Conservation (phyloP, 2,888 invertebrate genomes). For the Lucinisca nassula region DNA sequence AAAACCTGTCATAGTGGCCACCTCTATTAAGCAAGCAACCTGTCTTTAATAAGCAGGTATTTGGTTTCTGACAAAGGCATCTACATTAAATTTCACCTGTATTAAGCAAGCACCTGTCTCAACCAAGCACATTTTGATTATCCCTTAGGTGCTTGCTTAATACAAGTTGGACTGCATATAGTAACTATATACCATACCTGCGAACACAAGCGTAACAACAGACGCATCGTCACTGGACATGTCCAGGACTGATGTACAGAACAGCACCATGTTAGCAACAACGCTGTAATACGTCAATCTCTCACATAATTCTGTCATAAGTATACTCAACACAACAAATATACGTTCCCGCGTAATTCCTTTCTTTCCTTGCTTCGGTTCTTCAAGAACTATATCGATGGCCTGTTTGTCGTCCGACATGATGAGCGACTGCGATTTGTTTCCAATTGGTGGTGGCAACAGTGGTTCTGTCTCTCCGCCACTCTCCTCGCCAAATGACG, state of each 20-base stretch:
- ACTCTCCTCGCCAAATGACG: background rate
- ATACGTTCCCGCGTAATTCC: conserved; percentile 54
- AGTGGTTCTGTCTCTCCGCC: background rate
- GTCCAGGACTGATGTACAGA: conserved; percentile 78
- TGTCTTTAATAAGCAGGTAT: too few species aligned
- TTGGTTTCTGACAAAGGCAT: too few species aligned
- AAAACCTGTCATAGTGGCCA: too few species aligned
- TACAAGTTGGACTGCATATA: too few species aligned
- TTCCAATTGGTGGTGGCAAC: background rate
- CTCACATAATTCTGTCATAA: conserved; percentile 82
- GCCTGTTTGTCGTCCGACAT: background rate
- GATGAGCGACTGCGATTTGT: background rate
- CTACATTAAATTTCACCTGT: too few species aligned
- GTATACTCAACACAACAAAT: conserved; percentile 75
- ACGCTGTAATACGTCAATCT: conserved; percentile 84
- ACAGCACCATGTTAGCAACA: conserved; percentile 82
- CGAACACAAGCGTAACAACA: conserved; percentile 78
- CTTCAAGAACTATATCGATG: background rate
- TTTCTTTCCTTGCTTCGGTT: background rate
- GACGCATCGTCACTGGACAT: conserved; percentile 76
- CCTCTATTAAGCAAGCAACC: too few species aligned
- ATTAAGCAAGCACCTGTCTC: too few species aligned
- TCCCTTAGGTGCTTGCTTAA: too few species aligned
- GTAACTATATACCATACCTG: conserved; percentile 72
- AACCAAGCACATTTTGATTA: too few species aligned